These are phyloP conservation scores for Tholera decimalis DNA, from an alignment of 2,888 invertebrate species.

Conservation along the genomic window DNA sequence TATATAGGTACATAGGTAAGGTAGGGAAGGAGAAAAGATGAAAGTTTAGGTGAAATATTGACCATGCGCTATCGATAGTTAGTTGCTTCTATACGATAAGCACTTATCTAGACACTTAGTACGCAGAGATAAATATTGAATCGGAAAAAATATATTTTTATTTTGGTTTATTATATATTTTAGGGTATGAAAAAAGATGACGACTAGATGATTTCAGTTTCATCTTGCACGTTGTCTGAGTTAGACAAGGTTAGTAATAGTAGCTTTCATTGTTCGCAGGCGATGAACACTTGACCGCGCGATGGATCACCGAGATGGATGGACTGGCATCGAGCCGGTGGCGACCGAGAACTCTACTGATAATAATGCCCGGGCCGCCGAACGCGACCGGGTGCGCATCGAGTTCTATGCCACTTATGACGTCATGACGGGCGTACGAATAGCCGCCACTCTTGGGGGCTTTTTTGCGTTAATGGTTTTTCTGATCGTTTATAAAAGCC, in stretches of 20 bases:
- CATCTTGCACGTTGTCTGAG: slow-evolving; percentile 1
- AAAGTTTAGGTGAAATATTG: slow-evolving; percentile 1
- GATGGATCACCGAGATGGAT: slow-evolving; percentile 88
- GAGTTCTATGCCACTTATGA: slow-evolving; percentile 98
- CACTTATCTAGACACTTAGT: slow-evolving; percentile 5
- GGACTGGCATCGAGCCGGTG: slow-evolving; percentile 80
- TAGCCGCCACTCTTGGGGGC: slow-evolving; percentile 97
- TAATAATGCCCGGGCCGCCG: slow-evolving; percentile 84
- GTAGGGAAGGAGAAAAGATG: background rate
- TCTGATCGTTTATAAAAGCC: slow-evolving; percentile 97
- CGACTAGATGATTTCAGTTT: slow-evolving; percentile 34
- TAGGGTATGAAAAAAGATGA: slow-evolving; percentile 26
- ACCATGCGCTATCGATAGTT: background rate
- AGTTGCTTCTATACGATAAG: slow-evolving; percentile 5
- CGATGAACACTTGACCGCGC: slow-evolving; percentile 88
- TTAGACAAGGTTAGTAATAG: slow-evolving; percentile 34
- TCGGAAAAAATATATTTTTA: background rate
- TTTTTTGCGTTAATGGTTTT: slow-evolving; percentile 98
- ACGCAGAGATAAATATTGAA: slow-evolving; percentile 22
- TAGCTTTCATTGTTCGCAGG: slow-evolving; percentile 79
- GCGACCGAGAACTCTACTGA: slow-evolving; percentile 83
- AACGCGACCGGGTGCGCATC: slow-evolving; percentile 94
- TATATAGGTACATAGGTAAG: background rate
- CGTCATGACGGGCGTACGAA: slow-evolving; percentile 98
- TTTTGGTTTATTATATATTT: slow-evolving; percentile 8